These are phyloP conservation scores for Nothura maculosa DNA, from an alignment of 2,797 vertebrate species.

Conservation along the genomic window DNA sequence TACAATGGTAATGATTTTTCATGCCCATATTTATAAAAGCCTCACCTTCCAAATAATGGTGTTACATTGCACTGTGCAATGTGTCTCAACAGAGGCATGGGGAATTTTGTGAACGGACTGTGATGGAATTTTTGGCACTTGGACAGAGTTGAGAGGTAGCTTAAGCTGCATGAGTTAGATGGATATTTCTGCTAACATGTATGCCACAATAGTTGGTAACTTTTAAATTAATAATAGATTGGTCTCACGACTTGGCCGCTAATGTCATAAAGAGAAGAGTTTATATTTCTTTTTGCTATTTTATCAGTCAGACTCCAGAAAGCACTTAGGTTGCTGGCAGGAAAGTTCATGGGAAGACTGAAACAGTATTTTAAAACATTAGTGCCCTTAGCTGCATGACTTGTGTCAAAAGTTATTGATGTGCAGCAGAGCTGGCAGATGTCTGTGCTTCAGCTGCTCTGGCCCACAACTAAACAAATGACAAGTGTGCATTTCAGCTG, in stretches of 20 bases:
- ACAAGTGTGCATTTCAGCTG: not conserved
- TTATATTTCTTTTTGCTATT: not conserved
- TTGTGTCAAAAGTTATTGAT: not conserved
- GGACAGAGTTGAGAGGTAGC: not conserved
- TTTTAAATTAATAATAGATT: not conserved
- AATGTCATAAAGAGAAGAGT: not conserved
- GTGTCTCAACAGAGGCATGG: accelerated
- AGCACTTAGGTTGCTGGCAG: not conserved
- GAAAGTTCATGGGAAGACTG: not conserved
- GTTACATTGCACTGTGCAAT: not conserved
- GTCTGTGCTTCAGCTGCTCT: not conserved
- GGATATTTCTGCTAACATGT: not conserved
- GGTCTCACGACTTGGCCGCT: not conserved
- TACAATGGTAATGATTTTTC: not conserved
- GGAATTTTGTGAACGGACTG: not conserved
- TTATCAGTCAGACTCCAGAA: not conserved
- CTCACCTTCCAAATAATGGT: not conserved
- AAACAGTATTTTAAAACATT: not conserved
- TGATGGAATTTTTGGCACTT: not conserved
- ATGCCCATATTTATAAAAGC: not conserved
- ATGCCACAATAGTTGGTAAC: not conserved
- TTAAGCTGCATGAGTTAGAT: not conserved
- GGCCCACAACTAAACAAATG: not conserved
- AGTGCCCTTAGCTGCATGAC: not conserved
- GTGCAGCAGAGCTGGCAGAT: not conserved